Base-by-base conservation (phyloP, 2,113 vertebrate genomes). In the Lagopus leucura region DNA sequence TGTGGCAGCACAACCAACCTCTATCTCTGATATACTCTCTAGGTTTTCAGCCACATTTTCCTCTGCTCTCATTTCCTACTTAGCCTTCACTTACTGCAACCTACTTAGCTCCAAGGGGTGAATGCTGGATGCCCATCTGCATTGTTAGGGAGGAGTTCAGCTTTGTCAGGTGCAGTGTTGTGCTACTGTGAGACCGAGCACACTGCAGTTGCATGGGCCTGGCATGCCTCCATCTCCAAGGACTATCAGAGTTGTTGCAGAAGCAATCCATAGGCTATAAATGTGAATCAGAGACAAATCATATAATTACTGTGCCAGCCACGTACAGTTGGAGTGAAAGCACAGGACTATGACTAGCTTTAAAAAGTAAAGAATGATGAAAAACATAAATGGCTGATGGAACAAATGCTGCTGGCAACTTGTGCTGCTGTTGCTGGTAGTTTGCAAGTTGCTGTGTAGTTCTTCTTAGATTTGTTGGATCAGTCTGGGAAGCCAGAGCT, bases 351-450 rank as follows among this genome's bases (percentile, higher is more conserved):
- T 65, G n/a, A 94, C n/a, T 50, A 88, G 66, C 45, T 54, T 75
- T 79, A 30, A 79, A 87, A 83, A 60, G 12, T 57, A 93, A 63
- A 47, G 54, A 89, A 70, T 90, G 74, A 66, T 0, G 4, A 72
- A 91, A 91, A 82, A 92, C 34, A n/a, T 10, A 85, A 57, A 38
- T n/a, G 22, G 58, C 57, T 86, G 61, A 65, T 86, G n/a, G 73
- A 90, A 81, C 54, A 78, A 67, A 90, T 69, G 50, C 34, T 76
- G 34, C 34, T 65, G 45, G 48, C n/a, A 69, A 66, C 73, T 45
- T 70, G 17, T 77, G 65, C 50, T 67, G 63, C 27, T 77, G 40
- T 54, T 36, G 50, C 19, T 69, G 58, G 27, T 55, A 73, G 55
- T 66, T 91, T 40, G 64, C 0, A 2, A 55, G 42, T n/a, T 82